Base-by-base conservation (phyloP, 2,888 invertebrate species). In the Dolichopus griseipennis region DNA sequence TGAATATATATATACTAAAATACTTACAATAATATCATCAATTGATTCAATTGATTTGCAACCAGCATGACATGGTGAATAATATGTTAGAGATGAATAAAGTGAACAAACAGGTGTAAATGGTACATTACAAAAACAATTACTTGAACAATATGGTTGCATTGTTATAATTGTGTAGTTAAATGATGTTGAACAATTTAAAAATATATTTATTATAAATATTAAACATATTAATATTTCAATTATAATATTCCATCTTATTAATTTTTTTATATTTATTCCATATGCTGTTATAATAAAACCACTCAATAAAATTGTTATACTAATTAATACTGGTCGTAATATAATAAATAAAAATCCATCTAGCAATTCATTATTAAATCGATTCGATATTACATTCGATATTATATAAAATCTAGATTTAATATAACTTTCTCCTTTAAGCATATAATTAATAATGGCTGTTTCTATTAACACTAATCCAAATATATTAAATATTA, bases 1-100 rank as follows among this genome's bases (percentile, higher is more conserved):
- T 27, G 27, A 4, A 27, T 27, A 27, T 27, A 27, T 27, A 27
- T 27, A 2, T 4, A 27, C 2, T 27, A 27, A 4, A 5, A 4
- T 4, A 4, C 27, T 27, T 72, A 78, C 77, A 75, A 74, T 79
- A 2, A 82, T 72, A 72, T 79, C 82, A 70, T 83, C 83, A 18
- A 83, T 78, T 18, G 76, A 73, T 2, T 79, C 73, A 65, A 81
- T 75, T 5, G 75, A 73, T 8, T 78, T 78, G 75, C 91, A 91
- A 1, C 91, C 91, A 4, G 91, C 91, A 74, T 87, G 86, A 77
- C 91, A 91, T 0, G 91, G 88, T 0, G 88, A 89, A 75, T 87
- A 91, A 76, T 85, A 90, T 0, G 87, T 88, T 84, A 70, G 81
- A 81, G 2, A 86, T n/a, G n/a, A n/a, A n/a, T n/a, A n/a, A n/a